A percentile compares a stretch with the other conserved stretches of the same genome.
These are phyloP conservation scores for Rattus rattus DNA, from an alignment of 2,113 vertebrate genomes.

Conservation along the genomic window DNA sequence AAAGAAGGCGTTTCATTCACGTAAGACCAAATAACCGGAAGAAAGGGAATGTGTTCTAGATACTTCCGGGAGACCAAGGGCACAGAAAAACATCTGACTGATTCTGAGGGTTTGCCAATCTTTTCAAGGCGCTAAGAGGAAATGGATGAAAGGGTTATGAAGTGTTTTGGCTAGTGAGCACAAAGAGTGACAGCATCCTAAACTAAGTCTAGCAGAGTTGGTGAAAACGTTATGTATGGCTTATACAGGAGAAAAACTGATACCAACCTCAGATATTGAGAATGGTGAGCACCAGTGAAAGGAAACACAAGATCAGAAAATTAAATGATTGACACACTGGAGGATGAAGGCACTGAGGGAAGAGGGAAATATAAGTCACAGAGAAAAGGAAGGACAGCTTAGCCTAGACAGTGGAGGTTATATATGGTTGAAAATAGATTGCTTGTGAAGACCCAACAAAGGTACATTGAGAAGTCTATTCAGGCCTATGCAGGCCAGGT, in stretches of 20 bases:
- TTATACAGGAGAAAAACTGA: neutral
- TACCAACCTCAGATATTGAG: neutral
- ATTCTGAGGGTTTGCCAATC: neutral
- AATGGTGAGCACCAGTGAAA: neutral
- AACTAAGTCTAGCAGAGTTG: neutral
- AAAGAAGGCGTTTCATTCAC: constrained; percentile 35
- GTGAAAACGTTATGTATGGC: neutral
- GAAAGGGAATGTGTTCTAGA: neutral
- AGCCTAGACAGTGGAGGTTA: neutral
- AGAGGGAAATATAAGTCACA: neutral
- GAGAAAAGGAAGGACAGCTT: neutral
- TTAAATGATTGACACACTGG: neutral
- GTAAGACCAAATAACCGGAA: neutral
- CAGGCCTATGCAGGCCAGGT: constrained; percentile 25
- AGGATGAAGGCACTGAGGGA: neutral
- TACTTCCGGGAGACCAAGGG: neutral
- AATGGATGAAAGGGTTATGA: neutral
- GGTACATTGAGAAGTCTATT: neutral
- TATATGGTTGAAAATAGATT: neutral
- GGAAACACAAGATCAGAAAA: neutral
- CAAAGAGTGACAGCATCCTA: neutral
- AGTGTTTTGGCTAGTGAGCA: neutral
- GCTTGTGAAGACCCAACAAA: neutral
- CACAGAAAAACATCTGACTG: neutral
- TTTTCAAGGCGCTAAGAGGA: constrained; percentile 3